Evolutionary conservation across 2,888 invertebrate genomes (phyloP).

Genomic region (Drepana falcataria): DNA sequence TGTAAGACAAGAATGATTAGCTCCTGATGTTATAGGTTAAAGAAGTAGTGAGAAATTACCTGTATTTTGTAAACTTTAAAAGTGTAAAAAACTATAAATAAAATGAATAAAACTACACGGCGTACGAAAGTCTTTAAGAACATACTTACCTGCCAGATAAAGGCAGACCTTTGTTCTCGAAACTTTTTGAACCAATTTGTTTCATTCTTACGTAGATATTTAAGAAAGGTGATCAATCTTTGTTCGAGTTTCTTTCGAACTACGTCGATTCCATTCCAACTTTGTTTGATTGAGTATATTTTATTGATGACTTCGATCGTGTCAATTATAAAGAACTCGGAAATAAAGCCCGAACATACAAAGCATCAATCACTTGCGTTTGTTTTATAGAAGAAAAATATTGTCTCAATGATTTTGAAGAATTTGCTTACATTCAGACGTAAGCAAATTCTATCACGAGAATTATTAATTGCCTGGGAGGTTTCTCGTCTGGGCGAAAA

Average conservation of each 20-base stretch:
- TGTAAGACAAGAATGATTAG: too few species aligned
- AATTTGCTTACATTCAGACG: too few species aligned
- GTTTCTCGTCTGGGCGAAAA: too few species aligned
- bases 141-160: background rate
- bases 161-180: background rate
- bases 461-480: too few species aligned
- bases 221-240: conserved; percentile 5
- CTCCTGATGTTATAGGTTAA: too few species aligned
- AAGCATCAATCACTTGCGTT: background rate
- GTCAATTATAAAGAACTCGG: conserved; percentile 1
- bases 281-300: conserved; percentile 5
- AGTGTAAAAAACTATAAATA: background rate
- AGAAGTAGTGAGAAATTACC: too few species aligned
- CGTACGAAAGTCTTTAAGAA: background rate
- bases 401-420: too few species aligned
- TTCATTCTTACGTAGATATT: background rate
- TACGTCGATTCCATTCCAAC: conserved; percentile 2
- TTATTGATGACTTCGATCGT: conserved; percentile 3
- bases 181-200: background rate
- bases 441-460: too few species aligned
- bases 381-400: background rate
- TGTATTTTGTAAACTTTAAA: too few species aligned
- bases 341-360: background rate
- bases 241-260: conserved; percentile 1
- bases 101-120: background rate